A percentile compares a stretch with the other conserved stretches of the same genome.
Evolutionary conservation across 37 sponge, comb jelly and placozoan species (phyloP).

Genomic region (Tethya wilhelma): DNA sequence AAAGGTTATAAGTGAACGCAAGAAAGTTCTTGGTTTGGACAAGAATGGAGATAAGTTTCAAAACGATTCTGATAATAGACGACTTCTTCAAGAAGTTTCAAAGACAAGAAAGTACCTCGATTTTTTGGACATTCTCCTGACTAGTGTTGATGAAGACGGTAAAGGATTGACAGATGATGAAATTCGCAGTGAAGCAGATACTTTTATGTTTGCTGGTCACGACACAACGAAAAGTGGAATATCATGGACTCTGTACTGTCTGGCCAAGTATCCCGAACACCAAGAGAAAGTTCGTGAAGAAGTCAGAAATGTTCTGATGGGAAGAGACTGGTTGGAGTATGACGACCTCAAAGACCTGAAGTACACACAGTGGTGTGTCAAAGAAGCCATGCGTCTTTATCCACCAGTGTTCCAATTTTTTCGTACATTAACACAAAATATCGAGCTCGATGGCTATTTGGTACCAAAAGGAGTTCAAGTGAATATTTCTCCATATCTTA

Average conservation of each 20-base stretch:
- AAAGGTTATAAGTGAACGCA: slow-evolving; percentile 36
- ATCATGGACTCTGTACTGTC: slow-evolving; percentile 43
- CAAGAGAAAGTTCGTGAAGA: slow-evolving; percentile 82
- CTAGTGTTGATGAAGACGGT: slow-evolving; percentile 69
- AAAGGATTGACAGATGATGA: slow-evolving; percentile 64
- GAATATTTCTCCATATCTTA: slow-evolving; percentile 12
- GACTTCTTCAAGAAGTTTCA: background rate
- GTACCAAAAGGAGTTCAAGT: slow-evolving; percentile 63
- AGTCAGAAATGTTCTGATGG: slow-evolving; percentile 22
- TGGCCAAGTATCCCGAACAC: slow-evolving; percentile 68
- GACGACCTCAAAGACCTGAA: slow-evolving; percentile 71
- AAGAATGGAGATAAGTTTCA: background rate
- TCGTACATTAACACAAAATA: slow-evolving; percentile 43
- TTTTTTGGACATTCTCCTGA: slow-evolving; percentile 78
- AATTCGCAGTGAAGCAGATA: slow-evolving; percentile 84
- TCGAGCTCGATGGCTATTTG: slow-evolving; percentile 39
- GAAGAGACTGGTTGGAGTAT: too few species aligned
- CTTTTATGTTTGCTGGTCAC: slow-evolving; percentile 90
- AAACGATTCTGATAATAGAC: background rate
- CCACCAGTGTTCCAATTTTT: slow-evolving; percentile 70
- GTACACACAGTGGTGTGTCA: slow-evolving; percentile 71
- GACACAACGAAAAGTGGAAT: slow-evolving; percentile 80
- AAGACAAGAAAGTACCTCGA: slow-evolving; percentile 29
- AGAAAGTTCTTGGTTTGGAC: slow-evolving; percentile 8
- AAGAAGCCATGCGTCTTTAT: slow-evolving; percentile 89